Evolutionary conservation across 1,140 invertebrate species (phyloP), one percentile per base, ranked within the genome.

Genomic region (Drosophila pseudoobscura): DNA sequence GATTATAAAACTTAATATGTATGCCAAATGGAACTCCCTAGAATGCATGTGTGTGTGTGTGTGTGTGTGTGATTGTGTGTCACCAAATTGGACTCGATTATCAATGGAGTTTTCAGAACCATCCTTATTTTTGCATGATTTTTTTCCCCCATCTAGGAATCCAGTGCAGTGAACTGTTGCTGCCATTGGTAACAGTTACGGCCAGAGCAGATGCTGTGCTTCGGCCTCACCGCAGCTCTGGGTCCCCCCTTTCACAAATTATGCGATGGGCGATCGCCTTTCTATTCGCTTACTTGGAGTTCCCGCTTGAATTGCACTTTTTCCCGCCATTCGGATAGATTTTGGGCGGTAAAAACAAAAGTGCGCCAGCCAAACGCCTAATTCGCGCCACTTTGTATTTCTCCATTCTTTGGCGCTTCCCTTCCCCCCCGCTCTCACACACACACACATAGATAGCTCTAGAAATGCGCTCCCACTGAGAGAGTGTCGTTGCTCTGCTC

Each of bases 331-430:
- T 66, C 51, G 65, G 52, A 88, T 88, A 83, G 83, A 83, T 83
- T 87, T 87, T 87, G 79, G 83, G 83, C 83, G 82, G 70, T 87
- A 87, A 87, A 77, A 74, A 70, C 78, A 66, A 80, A 87, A 85
- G 64, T 87, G 82, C 82, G 83, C 82, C 83, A 85, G 80, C 82
- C 53, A 78, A 87, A 82, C 66, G 83, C 74, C 78, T 76, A 87
- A 87, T 87, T 87, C 82, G 78, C 82, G 82, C 82, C 83, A 88
- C 78, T 87, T 84, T 82, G 59, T 80, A 46, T 68, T 76, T 76
- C 76, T 84, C 80, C 63, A 63, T 68, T 60, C 75, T 75, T 77
- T 35, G 31, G 31, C 31, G 9, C 8, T 62, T 41, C 51, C 62
- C 41, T 87, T 65, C 64, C 76, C 75, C 56, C 56, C 75, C 73